These are phyloP conservation scores for Manduca sexta DNA, from an alignment of 1,140 invertebrate species.

Conservation along the genomic window DNA sequence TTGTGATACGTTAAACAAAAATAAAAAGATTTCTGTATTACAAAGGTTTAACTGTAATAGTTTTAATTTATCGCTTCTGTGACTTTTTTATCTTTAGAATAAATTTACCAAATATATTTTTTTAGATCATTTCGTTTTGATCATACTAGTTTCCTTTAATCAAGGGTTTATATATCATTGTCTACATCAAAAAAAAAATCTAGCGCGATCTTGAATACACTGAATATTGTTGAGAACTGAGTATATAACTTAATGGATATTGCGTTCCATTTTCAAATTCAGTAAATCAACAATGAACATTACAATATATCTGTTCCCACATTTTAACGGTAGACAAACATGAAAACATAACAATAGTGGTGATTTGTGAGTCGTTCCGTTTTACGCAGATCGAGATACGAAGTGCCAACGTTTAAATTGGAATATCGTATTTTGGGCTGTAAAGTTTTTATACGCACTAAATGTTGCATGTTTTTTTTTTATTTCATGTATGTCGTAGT, in stretches of 20 bases:
- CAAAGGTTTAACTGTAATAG: not conserved
- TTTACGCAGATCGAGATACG: conserved; percentile 11
- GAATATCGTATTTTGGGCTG: conserved; percentile 27
- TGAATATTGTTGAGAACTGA: too few relatives aligned
- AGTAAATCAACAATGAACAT: conserved; percentile 1
- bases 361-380: conserved; percentile 20
- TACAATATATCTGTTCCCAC: conserved; percentile 9
- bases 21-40: not conserved
- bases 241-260: too few relatives aligned
- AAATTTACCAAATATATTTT: not conserved
- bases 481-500: too few relatives aligned
- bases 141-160: too few relatives aligned
- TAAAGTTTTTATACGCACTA: conserved; percentile 17
- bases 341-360: conserved; percentile 13
- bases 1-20: too few relatives aligned
- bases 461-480: too few relatives aligned
- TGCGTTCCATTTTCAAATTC: not conserved
- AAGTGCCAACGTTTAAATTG: conserved; percentile 24
- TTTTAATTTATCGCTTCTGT: not conserved
- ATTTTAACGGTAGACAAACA: conserved; percentile 19
- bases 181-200: too few relatives aligned
- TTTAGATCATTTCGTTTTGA: too few relatives aligned
- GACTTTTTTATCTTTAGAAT: not conserved
- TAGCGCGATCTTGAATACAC: too few relatives aligned
- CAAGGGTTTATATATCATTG: too few relatives aligned